Percentiles rank a stretch among this genome's conserved stretches.
These are phyloP conservation scores for Dendrolimus punctatus DNA, from an alignment of 1,140 invertebrate genomes.

Conservation along the genomic window DNA sequence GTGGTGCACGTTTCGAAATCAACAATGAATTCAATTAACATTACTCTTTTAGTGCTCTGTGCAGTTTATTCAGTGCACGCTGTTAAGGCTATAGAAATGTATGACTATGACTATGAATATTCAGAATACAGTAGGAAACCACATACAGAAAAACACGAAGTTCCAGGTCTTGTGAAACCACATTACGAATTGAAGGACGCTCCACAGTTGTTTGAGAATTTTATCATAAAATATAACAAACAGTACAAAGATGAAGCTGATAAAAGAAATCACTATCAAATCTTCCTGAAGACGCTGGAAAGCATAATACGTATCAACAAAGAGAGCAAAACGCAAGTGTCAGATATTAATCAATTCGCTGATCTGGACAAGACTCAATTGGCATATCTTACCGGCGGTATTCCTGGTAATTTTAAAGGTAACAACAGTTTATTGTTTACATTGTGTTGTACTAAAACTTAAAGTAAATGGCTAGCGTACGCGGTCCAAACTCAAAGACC, in stretches of 20 bases:
- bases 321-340: slow-evolving; percentile 16
- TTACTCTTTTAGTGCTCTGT: slow-evolving; percentile 7
- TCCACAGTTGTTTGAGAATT: slow-evolving; percentile 32
- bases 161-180: slow-evolving; percentile 10
- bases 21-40: no score
- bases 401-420: no score
- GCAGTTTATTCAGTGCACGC: slow-evolving; percentile 10
- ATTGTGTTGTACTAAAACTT: no score
- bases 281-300: slow-evolving; percentile 37
- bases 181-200: slow-evolving; percentile 39
- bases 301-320: slow-evolving; percentile 40
- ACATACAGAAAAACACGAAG: slow-evolving; percentile 9
- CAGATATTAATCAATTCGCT: background rate
- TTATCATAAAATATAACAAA: slow-evolving; percentile 35
- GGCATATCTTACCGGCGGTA: no score
- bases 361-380: no score
- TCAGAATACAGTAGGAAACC: slow-evolving; percentile 5
- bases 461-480: no score
- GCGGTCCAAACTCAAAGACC: no score
- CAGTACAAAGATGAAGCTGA: slow-evolving; percentile 34
- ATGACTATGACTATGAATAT: slow-evolving; percentile 9
- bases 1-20: no score
- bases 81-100: slow-evolving; percentile 13
- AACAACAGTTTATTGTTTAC: no score
- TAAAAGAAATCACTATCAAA: slow-evolving; percentile 27